Conservation (phyloP, 2,113 vertebrate species). For the Orthonyx spaldingii region DNA sequence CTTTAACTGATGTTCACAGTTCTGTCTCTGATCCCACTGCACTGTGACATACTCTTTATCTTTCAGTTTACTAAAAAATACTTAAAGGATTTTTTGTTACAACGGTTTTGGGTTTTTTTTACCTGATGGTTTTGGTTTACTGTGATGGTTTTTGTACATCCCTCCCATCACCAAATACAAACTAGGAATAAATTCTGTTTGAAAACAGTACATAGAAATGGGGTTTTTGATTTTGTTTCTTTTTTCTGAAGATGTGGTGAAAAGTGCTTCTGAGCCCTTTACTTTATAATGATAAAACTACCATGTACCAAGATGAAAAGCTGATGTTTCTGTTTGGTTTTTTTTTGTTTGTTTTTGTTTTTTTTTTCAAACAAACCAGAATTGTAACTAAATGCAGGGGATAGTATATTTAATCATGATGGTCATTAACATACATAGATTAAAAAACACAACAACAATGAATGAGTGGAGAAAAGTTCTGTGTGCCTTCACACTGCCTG, state of each 20-base stretch:
- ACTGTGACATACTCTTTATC: not conserved
- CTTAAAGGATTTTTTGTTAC: accelerated
- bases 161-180: not conserved
- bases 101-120: not conserved
- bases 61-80: not conserved
- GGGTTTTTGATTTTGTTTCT: accelerated
- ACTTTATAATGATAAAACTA: not conserved
- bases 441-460: not conserved
- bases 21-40: not conserved
- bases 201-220: not conserved
- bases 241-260: not conserved
- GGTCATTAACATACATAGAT: not conserved
- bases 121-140: not conserved
- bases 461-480: not conserved
- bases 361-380: not conserved
- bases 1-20: not conserved
- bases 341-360: no score
- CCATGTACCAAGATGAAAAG: not conserved
- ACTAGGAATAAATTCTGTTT: not conserved
- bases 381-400: not conserved
- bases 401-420: not conserved
- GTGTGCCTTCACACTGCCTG: not conserved
- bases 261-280: not conserved
- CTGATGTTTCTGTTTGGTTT: no score
- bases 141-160: not conserved